Evolutionary conservation across 2,797 vertebrate species (phyloP), one percentile per base, ranked within the genome.

Genomic region (Hemibagrus guttatus): DNA sequence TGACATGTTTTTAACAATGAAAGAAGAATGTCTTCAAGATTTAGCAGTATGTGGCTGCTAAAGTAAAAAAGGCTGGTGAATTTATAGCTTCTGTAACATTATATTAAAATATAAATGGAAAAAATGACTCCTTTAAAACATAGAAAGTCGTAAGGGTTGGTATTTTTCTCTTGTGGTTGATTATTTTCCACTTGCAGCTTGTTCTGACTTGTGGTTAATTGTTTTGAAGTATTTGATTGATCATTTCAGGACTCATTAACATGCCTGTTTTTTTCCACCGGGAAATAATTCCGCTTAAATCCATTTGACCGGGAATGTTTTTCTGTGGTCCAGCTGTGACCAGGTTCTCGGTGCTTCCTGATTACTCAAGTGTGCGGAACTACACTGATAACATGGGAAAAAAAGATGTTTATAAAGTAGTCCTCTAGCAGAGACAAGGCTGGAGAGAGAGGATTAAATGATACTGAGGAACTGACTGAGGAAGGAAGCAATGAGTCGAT

Each of bases 401-500:
- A 71, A 75, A 80, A 59, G 76, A 59, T 59, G 76, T 79, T 59
- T 59, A 59, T 59, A 21, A 42, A 23, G 26, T 54, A 17, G 49
- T 28, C 19, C 26, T 54, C 4, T 49, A n/a, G 0, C 49, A 31
- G n/a, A 54, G 49, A 19, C 16, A 76, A 28, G 46, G 13, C 72
- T 46, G 16, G 19, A 72, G 74, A 6, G 17, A 12, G 56, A 49
- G 46, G 46, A 79, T 79, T 59, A 35, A 4, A 39, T 4, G 75
- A 58, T 79, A 35, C 28, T 4, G 74, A 56, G 16, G 76, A 42
- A 79, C 14, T 23, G 39, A 6, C 7, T 19, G 16, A 52, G 46
- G 1, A 42, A 74, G 71, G 71, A 74, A n/a, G 26, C 46, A 52
- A 0, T 21, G 54, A 88, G 90, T 91, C 74, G 88, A 93, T 92